phyloP scores from a whole-genome alignment of 1,140 invertebrate species.

The Sitophilus oryzae region DNA sequence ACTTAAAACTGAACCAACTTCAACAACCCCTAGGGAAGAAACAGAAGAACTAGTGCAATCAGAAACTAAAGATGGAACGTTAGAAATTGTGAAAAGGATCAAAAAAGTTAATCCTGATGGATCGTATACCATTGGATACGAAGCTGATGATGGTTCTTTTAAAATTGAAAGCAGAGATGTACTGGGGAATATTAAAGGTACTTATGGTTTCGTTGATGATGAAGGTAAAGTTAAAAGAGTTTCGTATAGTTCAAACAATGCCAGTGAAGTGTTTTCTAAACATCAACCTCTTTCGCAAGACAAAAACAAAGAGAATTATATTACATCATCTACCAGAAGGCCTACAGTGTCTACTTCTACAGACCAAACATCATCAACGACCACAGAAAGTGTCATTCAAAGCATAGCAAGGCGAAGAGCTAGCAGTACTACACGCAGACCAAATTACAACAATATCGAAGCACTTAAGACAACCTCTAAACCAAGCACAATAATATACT shows the following conservation, averaged over 20 bases:
- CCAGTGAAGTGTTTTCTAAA: slow-evolving; percentile 49
- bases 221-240: slow-evolving; percentile 75
- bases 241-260: slow-evolving; percentile 65
- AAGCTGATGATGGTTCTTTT: slow-evolving; percentile 76
- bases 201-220: slow-evolving; percentile 78
- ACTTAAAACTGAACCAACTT: too few relatives aligned
- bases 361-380: slow-evolving; percentile 37
- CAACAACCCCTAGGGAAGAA: too few relatives aligned
- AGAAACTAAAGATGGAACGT: slow-evolving; percentile 52
- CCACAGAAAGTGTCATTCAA: slow-evolving; percentile 53
- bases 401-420: slow-evolving; percentile 51
- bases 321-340: slow-evolving; percentile 39
- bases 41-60: slow-evolving; percentile 48
- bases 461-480: slow-evolving; percentile 32
- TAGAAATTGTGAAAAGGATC: slow-evolving; percentile 68
- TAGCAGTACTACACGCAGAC: slow-evolving; percentile 36
- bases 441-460: slow-evolving; percentile 41
- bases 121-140: slow-evolving; percentile 78
- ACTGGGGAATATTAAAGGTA: slow-evolving; percentile 76
- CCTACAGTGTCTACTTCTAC: slow-evolving; percentile 42
- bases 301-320: slow-evolving; percentile 35
- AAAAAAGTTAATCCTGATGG: slow-evolving; percentile 76
- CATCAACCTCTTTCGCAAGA: slow-evolving; percentile 50
- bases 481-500: slow-evolving; percentile 29
- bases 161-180: slow-evolving; percentile 79